These are phyloP conservation scores for Coptodon bakossiorum DNA, from an alignment of 2,113 vertebrate genomes.

Conservation along the genomic window DNA sequence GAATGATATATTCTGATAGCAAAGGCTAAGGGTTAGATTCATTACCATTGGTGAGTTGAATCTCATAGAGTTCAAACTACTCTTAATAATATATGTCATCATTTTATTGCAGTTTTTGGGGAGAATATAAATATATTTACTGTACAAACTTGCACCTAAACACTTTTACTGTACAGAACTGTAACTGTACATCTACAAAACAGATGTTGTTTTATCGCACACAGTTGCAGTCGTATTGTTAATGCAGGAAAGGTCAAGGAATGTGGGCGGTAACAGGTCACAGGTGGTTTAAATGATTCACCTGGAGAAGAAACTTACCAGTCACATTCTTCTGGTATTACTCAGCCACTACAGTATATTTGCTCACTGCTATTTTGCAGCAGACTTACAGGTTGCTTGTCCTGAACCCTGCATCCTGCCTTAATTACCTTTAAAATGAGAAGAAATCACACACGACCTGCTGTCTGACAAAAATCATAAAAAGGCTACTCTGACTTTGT, in stretches of 20 bases:
- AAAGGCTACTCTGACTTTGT: neutral
- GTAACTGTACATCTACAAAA: neutral
- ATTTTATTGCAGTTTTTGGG: neutral
- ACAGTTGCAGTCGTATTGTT: neutral
- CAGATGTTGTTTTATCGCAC: accelerated
- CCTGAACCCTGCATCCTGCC: neutral
- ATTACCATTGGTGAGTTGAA: neutral
- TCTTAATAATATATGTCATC: accelerated
- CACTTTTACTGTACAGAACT: neutral
- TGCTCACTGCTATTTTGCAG: neutral
- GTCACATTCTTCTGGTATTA: neutral
- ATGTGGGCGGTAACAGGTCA: neutral
- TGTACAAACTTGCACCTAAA: neutral
- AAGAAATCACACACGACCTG: neutral
- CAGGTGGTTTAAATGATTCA: neutral
- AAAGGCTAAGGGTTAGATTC: neutral
- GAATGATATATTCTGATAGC: neutral
- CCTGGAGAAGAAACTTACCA: neutral
- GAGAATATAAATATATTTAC: neutral
- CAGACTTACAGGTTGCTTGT: neutral
- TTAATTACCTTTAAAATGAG: neutral
- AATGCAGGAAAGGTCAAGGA: neutral
- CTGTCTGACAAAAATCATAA: neutral
- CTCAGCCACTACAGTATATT: neutral
- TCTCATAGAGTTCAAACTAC: neutral